phyloP scores from a whole-genome alignment of 2,113 vertebrate genomes.

The Struthio camelus region DNA sequence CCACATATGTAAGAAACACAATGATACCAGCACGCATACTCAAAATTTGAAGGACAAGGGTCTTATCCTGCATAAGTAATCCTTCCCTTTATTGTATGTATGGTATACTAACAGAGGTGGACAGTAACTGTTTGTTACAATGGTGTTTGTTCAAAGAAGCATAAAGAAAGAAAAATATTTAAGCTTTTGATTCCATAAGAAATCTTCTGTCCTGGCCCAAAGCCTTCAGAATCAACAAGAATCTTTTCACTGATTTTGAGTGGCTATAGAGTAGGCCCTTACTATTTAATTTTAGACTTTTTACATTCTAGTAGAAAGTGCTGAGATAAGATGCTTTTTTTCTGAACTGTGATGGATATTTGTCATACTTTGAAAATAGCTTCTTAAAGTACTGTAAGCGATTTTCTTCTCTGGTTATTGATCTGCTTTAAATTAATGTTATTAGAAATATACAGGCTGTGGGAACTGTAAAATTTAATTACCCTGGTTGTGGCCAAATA shows the following conservation, averaged over 20 bases:
- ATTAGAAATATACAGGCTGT: not conserved
- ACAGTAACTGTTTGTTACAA: not conserved
- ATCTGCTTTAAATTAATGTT: not conserved
- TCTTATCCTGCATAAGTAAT: not conserved
- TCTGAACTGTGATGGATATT: not conserved
- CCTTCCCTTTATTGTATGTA: not conserved
- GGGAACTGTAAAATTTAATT: slow-evolving; percentile 3
- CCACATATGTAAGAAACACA: not conserved
- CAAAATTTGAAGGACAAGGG: not conserved
- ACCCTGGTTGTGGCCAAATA: not conserved
- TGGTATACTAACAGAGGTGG: not conserved
- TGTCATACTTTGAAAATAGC: not conserved
- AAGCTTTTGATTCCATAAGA: not conserved
- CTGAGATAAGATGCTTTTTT: not conserved
- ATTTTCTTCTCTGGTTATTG: not conserved
- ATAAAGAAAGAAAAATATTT: not conserved
- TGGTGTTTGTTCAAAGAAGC: not conserved
- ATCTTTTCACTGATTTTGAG: not conserved
- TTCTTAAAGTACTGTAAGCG: not conserved
- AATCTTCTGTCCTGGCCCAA: not conserved
- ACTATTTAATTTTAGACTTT: not conserved
- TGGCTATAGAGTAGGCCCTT: not conserved
- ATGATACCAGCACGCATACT: not conserved
- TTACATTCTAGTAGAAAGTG: not conserved
- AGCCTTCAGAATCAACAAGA: not conserved